Conservation (phyloP, 2,113 vertebrate genomes). For the human region DNA sequence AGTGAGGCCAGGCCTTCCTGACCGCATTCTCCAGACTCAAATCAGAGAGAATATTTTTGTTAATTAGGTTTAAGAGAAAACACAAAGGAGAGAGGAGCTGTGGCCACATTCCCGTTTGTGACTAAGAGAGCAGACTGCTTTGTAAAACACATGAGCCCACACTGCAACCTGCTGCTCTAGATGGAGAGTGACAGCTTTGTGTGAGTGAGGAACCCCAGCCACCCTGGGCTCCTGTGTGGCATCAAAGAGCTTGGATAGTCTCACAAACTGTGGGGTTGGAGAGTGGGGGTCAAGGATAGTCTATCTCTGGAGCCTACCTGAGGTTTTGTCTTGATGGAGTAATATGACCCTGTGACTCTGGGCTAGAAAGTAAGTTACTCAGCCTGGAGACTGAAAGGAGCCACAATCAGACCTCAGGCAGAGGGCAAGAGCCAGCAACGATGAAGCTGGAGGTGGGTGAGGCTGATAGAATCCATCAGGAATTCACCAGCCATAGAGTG, state of each 20-base stretch:
- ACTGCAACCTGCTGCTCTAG: not conserved
- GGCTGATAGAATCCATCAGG: not conserved
- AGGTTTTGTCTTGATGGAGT: not conserved
- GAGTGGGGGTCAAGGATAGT: not conserved
- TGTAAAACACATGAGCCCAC: not conserved
- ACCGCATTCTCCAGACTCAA: not conserved
- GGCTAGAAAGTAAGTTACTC: not conserved
- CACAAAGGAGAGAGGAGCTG: not conserved
- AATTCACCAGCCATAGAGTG: not conserved
- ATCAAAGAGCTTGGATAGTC: not conserved
- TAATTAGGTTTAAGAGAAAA: not conserved
- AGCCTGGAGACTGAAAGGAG: not conserved
- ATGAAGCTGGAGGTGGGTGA: not conserved
- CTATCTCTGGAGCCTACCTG: not conserved
- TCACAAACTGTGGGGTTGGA: not conserved
- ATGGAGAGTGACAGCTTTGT: rapidly evolving
- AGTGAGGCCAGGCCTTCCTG: not conserved
- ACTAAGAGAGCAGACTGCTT: not conserved
- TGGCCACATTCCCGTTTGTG: not conserved
- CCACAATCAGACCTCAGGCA: not conserved
- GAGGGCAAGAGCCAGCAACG: not conserved
- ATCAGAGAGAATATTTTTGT: not conserved
- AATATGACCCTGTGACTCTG: not conserved
- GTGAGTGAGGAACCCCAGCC: not conserved
- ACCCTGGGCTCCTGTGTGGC: not conserved